phyloP scores from a whole-genome alignment of 2,113 vertebrate genomes.

The Calypte anna region DNA sequence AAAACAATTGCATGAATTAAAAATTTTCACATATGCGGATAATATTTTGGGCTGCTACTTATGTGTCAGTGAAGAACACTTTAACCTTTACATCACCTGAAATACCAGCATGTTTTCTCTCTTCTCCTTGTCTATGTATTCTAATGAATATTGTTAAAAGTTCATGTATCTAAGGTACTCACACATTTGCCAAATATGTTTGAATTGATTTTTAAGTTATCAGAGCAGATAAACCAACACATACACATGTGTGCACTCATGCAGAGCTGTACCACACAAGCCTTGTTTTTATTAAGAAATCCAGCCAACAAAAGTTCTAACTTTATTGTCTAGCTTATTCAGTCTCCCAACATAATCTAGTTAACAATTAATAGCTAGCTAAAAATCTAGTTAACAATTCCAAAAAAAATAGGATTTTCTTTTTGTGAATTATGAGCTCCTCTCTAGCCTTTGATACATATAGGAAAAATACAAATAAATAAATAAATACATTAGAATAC shows the following conservation, averaged over 20 bases:
- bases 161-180: not conserved
- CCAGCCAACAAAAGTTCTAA: not conserved
- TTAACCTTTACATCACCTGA: not conserved
- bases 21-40: fast-evolving
- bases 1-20: not conserved
- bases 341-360: not conserved
- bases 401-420: not conserved
- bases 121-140: not conserved
- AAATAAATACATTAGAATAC: too few relatives aligned
- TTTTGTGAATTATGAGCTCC: not conserved
- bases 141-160: not conserved
- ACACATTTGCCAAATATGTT: not conserved
- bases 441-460: not conserved
- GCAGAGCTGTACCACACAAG: not conserved
- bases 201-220: not conserved
- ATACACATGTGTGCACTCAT: fast-evolving
- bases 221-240: not conserved
- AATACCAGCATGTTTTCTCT: not conserved
- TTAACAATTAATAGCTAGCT: too few relatives aligned
- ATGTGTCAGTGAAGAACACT: not conserved
- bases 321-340: not conserved
- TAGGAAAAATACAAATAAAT: not conserved
- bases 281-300: not conserved
- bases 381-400: not conserved
- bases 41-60: not conserved